A percentile compares a stretch with the other conserved stretches of the same genome.
phyloP scores from a whole-genome alignment of 2,113 vertebrate species.

The Myiozetetes cayanensis region DNA sequence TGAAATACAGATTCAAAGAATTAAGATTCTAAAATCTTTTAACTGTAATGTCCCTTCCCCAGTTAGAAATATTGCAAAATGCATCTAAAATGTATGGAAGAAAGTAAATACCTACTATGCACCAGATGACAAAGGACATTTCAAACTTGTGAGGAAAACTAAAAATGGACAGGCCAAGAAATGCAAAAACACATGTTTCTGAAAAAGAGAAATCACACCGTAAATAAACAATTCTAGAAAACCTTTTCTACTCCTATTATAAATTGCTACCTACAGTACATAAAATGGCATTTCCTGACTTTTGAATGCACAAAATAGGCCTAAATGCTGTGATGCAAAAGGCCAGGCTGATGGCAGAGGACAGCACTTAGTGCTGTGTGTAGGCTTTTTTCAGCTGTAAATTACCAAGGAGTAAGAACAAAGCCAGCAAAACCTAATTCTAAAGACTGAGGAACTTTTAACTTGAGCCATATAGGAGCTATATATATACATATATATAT shows the following conservation, averaged over 20 bases:
- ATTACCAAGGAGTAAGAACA: neutral
- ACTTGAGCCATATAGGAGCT: neutral
- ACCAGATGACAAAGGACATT: constrained; percentile 99
- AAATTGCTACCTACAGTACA: neutral
- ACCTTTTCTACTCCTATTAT: neutral
- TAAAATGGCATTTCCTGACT: neutral
- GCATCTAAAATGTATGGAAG: neutral
- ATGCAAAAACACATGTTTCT: constrained; percentile 98
- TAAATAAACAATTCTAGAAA: neutral
- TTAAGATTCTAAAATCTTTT: neutral
- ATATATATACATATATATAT: neutral
- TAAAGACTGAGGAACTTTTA: neutral
- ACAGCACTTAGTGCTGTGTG: neutral
- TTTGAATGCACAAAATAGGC: neutral
- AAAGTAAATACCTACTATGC: constrained; percentile 89
- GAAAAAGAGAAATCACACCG: constrained; percentile 65
- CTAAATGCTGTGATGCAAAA: neutral
- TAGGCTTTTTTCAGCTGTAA: neutral
- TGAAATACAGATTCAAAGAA: neutral
- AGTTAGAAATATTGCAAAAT: neutral
- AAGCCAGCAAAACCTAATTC: neutral
- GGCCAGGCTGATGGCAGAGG: neutral
- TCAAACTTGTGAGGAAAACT: constrained; percentile 99
- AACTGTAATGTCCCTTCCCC: neutral
- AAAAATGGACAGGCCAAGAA: constrained; percentile 97